Percentiles rank a stretch among this genome's conserved stretches.
These are phyloP conservation scores for Channallabes apus DNA, from an alignment of 2,797 vertebrate genomes.

Conservation along the genomic window DNA sequence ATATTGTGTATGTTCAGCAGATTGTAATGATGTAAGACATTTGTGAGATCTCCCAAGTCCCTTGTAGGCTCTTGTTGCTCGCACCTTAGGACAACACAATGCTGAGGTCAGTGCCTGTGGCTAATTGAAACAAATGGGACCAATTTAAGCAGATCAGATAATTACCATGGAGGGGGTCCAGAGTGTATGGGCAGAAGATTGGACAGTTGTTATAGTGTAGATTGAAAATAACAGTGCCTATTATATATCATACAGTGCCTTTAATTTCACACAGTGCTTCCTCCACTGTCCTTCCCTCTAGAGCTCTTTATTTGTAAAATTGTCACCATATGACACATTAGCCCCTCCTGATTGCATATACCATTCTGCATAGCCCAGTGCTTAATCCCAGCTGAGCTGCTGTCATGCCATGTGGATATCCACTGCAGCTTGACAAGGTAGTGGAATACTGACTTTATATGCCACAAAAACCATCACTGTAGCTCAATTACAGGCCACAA, in stretches of 20 bases:
- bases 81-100: background rate
- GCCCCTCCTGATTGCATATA: background rate
- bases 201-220: conserved; percentile 46
- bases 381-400: conserved; percentile 4
- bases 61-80: conserved; percentile 19
- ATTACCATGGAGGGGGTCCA: conserved; percentile 12
- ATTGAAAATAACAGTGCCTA: conserved; percentile 42
- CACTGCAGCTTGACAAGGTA: conserved; percentile 5
- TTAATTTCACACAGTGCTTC: conserved; percentile 29
- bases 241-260: conserved; percentile 46
- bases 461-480: background rate
- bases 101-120: conserved; percentile 38
- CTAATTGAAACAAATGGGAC: conserved; percentile 60
- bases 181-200: conserved; percentile 33
- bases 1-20: background rate
- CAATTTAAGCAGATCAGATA: conserved; percentile 49
- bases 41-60: background rate
- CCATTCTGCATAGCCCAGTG: background rate
- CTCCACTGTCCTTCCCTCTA: background rate
- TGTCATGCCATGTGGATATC: conserved; percentile 12
- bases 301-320: conserved; percentile 31
- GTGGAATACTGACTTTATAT: background rate
- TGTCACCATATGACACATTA: conserved; percentile 3
- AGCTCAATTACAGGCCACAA: background rate
- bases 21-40: conserved; percentile 12